These are phyloP conservation scores for Huso huso DNA, from an alignment of 2,797 vertebrate species.

Conservation along the genomic window DNA sequence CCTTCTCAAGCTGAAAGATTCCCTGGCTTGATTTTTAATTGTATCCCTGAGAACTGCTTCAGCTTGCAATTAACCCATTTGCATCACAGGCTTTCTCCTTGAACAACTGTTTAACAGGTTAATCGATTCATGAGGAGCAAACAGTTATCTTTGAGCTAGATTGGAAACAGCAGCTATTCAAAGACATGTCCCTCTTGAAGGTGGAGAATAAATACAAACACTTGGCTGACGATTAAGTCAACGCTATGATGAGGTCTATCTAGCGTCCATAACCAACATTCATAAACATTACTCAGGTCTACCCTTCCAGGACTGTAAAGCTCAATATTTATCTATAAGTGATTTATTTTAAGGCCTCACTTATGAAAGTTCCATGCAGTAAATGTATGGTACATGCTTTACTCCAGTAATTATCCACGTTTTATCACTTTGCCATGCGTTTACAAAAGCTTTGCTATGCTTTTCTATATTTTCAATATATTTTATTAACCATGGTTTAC, in stretches of 20 bases:
- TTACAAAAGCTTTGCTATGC: no score
- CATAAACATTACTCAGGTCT: not conserved
- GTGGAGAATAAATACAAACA: conserved; percentile 18
- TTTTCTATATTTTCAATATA: no score
- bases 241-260: conserved; percentile 4
- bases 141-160: conserved; percentile 33
- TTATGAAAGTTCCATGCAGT: no score
- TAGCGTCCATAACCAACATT: conserved; percentile 4
- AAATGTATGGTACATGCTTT: no score
- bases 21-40: conserved; percentile 27
- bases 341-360: no score
- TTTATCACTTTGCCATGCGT: no score
- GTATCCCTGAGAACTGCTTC: conserved; percentile 34
- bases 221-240: conserved; percentile 12
- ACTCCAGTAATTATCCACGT: no score
- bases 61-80: conserved; percentile 34
- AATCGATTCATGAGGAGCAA: conserved; percentile 40
- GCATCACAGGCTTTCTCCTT: conserved; percentile 30
- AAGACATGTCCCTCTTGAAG: conserved; percentile 26
- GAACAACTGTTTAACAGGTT: conserved; percentile 22
- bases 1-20: conserved; percentile 23
- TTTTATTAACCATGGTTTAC: no score
- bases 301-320: no score
- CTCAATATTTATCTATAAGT: no score
- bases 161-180: conserved; percentile 36